phyloP scores from a whole-genome alignment of 2,797 vertebrate species.

The Thamnophis elegans region DNA sequence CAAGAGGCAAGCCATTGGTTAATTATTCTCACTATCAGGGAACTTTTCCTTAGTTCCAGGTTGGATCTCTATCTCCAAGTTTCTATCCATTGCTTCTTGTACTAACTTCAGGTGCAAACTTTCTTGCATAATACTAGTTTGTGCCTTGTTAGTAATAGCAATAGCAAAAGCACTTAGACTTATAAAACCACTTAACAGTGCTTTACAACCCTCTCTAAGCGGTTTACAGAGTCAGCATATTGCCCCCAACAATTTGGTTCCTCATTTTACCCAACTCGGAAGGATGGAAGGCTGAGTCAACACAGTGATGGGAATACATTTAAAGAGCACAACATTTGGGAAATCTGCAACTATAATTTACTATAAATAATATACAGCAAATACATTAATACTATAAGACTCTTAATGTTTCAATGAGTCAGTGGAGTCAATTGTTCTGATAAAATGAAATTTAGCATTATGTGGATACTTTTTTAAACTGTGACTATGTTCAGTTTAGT shows the following conservation, averaged over 20 bases:
- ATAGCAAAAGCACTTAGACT: no score
- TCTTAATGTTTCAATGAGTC: not conserved
- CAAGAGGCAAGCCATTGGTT: no score
- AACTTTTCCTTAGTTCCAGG: no score
- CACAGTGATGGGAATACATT: not conserved
- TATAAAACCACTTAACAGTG: no score
- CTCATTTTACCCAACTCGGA: no score
- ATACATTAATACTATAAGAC: not conserved
- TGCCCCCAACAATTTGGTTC: no score
- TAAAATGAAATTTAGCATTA: not conserved
- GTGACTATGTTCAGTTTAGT: not conserved
- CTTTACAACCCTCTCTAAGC: no score
- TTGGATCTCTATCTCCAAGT: no score
- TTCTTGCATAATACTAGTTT: not conserved
- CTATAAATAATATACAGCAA: not conserved
- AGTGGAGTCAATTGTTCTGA: not conserved
- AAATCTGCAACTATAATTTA: not conserved
- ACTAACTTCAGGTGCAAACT: not conserved
- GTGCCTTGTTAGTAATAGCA: not conserved
- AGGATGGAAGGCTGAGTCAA: no score
- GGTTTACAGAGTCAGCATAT: no score
- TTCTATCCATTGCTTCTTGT: no score
- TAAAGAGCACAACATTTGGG: not conserved
- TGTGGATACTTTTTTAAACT: not conserved
- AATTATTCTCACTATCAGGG: no score